Evolutionary conservation across 2,888 invertebrate species (phyloP), one percentile per base, ranked within the genome.

Genomic region (Trachelus iudaicus): DNA sequence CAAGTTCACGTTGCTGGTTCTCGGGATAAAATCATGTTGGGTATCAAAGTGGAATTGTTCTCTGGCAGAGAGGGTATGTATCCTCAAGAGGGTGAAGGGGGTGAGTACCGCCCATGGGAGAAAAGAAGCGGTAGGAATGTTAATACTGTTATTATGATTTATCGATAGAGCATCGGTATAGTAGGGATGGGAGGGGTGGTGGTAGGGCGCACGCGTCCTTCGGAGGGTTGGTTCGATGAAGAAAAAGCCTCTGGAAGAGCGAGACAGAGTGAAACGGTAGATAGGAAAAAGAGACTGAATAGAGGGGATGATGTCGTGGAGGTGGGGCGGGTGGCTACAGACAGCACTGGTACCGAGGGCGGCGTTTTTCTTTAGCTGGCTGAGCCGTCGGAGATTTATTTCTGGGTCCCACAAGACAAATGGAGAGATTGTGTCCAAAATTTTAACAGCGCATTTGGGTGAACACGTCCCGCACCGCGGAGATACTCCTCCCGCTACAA

Each of bases 381-480:
- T 91, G 91, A 91, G 91, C 91, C 91, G 89, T 87, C 84, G 84
- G 87, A 91, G 94, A 95, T 95, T 95, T 95, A 95, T 94, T 94
- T 93, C 93, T 94, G 93, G 94, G 94, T 94, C 94, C 93, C 93
- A 93, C 93, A 94, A 95, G 95, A 95, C 95, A 95, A 95, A 95
- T 94, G 94, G 95, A 93, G 92, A 94, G 95, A 94, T 95, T 95
- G 95, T 94, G 95, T 95, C 94, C 94, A 95, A 95, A 95, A 95
- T 95, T 95, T 95, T 94, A 95, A 94, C 94, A 94, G 94, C 94
- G 93, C 94, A 95, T 95, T 95, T 94, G 93, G 90, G 88, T 88
- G 90, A 90, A 89, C 90, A 88, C 90, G 89, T 89, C 89, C 84
- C 83, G 81, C 83, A 92, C 92, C 90, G 87, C 91, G 88, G 86